Conservation (phyloP, 1,140 invertebrate species). For the Drosophila pruinosa region DNA sequence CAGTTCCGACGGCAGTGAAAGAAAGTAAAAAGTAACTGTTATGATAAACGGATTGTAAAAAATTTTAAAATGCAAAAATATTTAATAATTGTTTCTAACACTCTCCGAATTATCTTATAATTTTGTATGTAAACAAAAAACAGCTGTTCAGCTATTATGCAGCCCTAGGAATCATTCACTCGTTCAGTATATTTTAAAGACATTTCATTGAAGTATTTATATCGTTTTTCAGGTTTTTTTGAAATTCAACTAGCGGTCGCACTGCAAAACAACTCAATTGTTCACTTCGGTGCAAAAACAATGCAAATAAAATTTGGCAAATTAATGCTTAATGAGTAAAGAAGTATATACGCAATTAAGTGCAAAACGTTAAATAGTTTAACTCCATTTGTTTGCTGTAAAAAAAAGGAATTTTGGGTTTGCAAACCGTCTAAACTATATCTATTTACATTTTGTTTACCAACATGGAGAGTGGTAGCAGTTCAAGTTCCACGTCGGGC, state of each 20-base stretch:
- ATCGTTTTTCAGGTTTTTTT: background rate
- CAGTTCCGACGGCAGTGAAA: background rate
- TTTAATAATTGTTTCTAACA: no score
- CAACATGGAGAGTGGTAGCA: constrained; percentile 84
- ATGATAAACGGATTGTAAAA: background rate
- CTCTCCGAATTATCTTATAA: no score
- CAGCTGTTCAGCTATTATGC: no score
- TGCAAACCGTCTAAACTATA: no score
- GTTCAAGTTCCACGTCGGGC: constrained; percentile 86
- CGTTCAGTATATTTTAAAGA: background rate
- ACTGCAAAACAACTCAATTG: constrained; percentile 8
- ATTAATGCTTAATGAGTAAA: background rate
- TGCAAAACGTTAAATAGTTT: background rate
- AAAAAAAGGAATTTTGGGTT: background rate
- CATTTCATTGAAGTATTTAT: background rate
- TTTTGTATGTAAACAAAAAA: no score
- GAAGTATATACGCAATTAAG: background rate
- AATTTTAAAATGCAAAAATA: no score
- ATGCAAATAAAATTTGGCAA: constrained; percentile 28
- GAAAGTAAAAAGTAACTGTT: background rate
- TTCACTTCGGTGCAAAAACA: constrained; percentile 29
- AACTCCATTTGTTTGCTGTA: no score
- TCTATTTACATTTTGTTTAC: constrained; percentile 6
- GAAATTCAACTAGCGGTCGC: background rate
- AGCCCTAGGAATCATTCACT: no score